Evolutionary conservation across 2,797 vertebrate genomes (phyloP), one percentile per base, ranked within the genome.

Genomic region (Mergus octosetaceus): DNA sequence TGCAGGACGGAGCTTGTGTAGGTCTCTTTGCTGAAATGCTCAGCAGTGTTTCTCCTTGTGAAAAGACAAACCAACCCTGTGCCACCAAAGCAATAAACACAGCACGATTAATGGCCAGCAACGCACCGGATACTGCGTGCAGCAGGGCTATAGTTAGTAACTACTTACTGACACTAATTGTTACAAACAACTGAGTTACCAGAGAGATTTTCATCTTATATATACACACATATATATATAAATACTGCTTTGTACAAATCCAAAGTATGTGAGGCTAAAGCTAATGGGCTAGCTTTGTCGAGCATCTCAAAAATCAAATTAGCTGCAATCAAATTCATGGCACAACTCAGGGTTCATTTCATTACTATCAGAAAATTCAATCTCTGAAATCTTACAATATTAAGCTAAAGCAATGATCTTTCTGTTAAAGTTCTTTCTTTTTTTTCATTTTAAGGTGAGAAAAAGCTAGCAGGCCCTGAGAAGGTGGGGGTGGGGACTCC

Each of bases 301-400:
- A 95, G 60, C 91, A 85, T 78, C 92, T 95, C 77, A 96, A 94
- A 96, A 97, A 95, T 96, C 87, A 94, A 96, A 95, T 96, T 97
- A 95, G 93, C 87, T 92, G 73, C 93, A 93, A 91, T 94, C 93
- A 95, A 96, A 96, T 95, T 94, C 95, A 96, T 90, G 89, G 94
- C 86, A 85, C 87, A 96, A 91, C 91, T 95, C 94, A 95, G 84
- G 80, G 75, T 91, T 96, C 93, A 93, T 95, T 96, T 97, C 96
- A 97, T 96, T 96, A 95, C 94, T 95, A 95, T 95, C 87, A 95
- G 93, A 92, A 92, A 97, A 96, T 96, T 90, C 90, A 94, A 93
- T 96, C 96, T 96, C 91, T 96, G 97, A 97, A 98, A 97, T 97
- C 96, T 97, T 97, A 96, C 89, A 76, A 38, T 97, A 97, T 97